phyloP scores from a whole-genome alignment of 2,113 vertebrate species.

The Polyodon spathula region DNA sequence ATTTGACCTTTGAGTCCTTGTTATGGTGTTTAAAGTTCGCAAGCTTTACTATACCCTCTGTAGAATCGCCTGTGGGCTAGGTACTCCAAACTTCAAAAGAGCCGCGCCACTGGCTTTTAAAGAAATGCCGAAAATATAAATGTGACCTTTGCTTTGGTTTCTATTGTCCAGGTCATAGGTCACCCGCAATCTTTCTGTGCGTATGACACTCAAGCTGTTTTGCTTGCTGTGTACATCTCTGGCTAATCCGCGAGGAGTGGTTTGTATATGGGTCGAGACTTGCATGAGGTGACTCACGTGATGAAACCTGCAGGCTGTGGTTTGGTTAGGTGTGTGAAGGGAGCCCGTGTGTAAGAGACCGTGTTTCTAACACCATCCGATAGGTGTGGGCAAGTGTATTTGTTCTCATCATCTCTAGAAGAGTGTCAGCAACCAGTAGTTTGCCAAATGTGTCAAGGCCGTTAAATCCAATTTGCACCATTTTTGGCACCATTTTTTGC shows the following conservation, averaged over 20 bases:
- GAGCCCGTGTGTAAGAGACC: conserved; percentile 7
- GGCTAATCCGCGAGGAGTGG: not conserved
- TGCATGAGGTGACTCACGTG: conserved; percentile 32
- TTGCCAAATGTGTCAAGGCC: too few species aligned
- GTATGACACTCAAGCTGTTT: not conserved
- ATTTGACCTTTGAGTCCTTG: conserved; percentile 31
- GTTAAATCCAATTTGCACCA: too few species aligned
- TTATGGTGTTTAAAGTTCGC: conserved; percentile 45
- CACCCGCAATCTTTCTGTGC: not conserved
- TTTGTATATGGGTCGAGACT: conserved; percentile 26
- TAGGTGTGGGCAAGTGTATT: too few species aligned
- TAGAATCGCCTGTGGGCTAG: conserved; percentile 26
- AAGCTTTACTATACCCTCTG: conserved; percentile 41
- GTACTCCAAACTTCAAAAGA: conserved; percentile 49
- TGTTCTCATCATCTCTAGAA: not conserved
- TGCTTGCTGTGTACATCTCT: not conserved
- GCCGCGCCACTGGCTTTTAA: conserved; percentile 35
- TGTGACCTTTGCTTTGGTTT: conserved; percentile 49
- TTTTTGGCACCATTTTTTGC: too few species aligned
- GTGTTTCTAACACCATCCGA: too few species aligned
- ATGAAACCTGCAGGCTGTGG: conserved; percentile 34
- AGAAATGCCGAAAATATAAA: conserved; percentile 59
- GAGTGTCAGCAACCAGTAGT: too few species aligned
- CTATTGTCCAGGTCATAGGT: conserved; percentile 15
- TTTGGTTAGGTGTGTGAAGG: conserved; percentile 24